Evolutionary conservation across 2,888 invertebrate species (phyloP).

Genomic region (Synergus japonicus): DNA sequence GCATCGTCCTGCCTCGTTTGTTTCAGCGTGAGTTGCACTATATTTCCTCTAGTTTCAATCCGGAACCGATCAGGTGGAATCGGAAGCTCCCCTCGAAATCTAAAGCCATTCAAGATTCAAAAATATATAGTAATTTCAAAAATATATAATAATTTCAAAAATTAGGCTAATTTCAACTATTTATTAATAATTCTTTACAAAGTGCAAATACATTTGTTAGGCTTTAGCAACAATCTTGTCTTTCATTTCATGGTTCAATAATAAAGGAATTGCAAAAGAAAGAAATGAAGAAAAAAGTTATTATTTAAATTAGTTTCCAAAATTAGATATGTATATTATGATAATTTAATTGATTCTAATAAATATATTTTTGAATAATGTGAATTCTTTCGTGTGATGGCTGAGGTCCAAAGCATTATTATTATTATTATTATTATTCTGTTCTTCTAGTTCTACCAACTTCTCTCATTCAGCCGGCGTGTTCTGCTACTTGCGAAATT

Average conservation of each 20-base stretch:
- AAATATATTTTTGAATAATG: constrained; percentile 35
- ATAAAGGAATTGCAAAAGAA: background rate
- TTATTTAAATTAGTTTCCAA: too few species aligned
- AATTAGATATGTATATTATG: too few species aligned
- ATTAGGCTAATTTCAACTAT: too few species aligned
- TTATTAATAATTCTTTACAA: too few species aligned
- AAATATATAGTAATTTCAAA: background rate
- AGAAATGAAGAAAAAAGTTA: too few species aligned
- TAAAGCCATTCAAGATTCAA: constrained; percentile 50
- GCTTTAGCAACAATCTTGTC: too few species aligned
- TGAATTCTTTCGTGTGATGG: constrained; percentile 53
- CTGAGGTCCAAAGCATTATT: constrained; percentile 54
- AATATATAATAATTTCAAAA: too few species aligned
- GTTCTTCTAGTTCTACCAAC: constrained; percentile 6
- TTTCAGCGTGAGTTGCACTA: constrained; percentile 80
- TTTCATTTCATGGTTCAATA: background rate
- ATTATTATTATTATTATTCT: constrained; percentile 20
- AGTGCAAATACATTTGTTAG: too few species aligned
- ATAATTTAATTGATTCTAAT: too few species aligned
- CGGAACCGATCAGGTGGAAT: constrained; percentile 85
- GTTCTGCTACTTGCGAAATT: constrained; percentile 23
- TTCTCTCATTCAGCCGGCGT: constrained; percentile 43
- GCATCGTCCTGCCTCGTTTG: constrained; percentile 76
- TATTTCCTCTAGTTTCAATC: constrained; percentile 81
- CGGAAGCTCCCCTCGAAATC: constrained; percentile 76